A percentile compares a stretch with the other conserved stretches of the same genome.
phyloP scores from a whole-genome alignment of 1,140 invertebrate genomes.

The Matsumurasca onukii region DNA sequence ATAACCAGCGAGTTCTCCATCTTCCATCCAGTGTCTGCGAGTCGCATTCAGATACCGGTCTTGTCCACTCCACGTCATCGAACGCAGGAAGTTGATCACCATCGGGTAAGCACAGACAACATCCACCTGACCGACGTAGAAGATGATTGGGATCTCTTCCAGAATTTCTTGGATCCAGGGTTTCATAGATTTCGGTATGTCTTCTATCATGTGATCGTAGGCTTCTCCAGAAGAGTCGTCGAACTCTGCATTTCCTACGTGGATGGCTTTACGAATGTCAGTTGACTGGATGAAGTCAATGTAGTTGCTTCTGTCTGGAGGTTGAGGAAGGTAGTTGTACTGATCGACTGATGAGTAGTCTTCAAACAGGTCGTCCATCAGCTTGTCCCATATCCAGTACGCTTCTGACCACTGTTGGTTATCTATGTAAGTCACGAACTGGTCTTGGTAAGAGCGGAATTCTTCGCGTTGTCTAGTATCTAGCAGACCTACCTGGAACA shows the following conservation, averaged over 20 bases:
- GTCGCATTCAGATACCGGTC: constrained; percentile 47
- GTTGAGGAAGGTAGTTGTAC: constrained; percentile 69
- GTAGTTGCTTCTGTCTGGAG: constrained; percentile 41
- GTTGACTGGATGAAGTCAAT: constrained; percentile 59
- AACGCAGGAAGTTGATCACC: constrained; percentile 67
- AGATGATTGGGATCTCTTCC: constrained; percentile 64
- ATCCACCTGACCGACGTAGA: constrained; percentile 82
- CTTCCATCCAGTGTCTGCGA: constrained; percentile 50
- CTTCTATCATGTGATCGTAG: constrained; percentile 66
- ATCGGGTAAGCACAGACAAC: constrained; percentile 82
- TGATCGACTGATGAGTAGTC: constrained; percentile 78
- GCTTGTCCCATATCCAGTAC: neutral
- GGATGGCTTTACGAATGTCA: constrained; percentile 67
- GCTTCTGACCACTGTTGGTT: constrained; percentile 2
- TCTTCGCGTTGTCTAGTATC: constrained; percentile 51
- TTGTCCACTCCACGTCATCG: constrained; percentile 49
- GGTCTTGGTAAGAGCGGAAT: constrained; percentile 8
- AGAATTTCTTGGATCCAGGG: constrained; percentile 69
- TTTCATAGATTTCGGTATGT: constrained; percentile 82
- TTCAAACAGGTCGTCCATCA: constrained; percentile 53
- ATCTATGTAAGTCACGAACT: constrained; percentile 18
- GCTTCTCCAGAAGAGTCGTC: constrained; percentile 56
- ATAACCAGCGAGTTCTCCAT: constrained; percentile 51
- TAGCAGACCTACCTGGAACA: constrained; percentile 70
- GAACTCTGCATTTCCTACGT: constrained; percentile 76